Base-by-base conservation (phyloP, 2,113 vertebrate genomes). In the Ptychochromis oligacanthus region DNA sequence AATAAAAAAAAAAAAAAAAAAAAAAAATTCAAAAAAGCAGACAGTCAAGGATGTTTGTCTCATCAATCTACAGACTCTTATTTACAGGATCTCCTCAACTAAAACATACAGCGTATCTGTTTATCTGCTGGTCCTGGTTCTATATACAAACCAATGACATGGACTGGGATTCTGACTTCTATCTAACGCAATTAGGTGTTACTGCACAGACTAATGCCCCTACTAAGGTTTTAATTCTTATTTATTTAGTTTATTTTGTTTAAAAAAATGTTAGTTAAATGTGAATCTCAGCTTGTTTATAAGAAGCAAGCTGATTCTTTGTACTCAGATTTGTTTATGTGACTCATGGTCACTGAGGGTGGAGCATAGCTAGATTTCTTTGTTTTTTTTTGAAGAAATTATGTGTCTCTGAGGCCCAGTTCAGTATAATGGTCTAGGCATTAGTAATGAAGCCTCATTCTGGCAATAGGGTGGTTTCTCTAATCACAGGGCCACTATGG, bases 401-500 rank as follows among this genome's bases (percentile, higher is more conserved):
- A 61, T 59, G 18, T 36, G 26, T 61, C 3, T 83, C 40, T 46
- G 77, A 77, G 46, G 34, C 72, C 36, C n/a, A 34, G 58, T 77
- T 49, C 40, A 36, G 12, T 61, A 65, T 79, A 72, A 81, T 75
- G 11, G 36, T 56, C 34, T 28, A 10, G 34, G 31, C 55, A 62
- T 55, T 62, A 15, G 40, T 76, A 78, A 67, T 82, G 62, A 58
- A 59, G 62, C 14, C 57, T 26, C 80, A 67, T 52, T 57, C 49
- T 62, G 43, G 20, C 40, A 15, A 55, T n/a, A 17, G 2, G 24
- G 20, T 67, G n/a, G 5, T 82, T 70, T 74, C 67, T 86, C 79
- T 84, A 81, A 91, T 86, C 80, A 87, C 75, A 5, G 1, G 11
- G 13, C n/a, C 38, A 77, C 7, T 56, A 34, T 2, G 43, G 31